Base-by-base conservation (phyloP, 2,797 vertebrate genomes). In the Trematomus bernacchii region DNA sequence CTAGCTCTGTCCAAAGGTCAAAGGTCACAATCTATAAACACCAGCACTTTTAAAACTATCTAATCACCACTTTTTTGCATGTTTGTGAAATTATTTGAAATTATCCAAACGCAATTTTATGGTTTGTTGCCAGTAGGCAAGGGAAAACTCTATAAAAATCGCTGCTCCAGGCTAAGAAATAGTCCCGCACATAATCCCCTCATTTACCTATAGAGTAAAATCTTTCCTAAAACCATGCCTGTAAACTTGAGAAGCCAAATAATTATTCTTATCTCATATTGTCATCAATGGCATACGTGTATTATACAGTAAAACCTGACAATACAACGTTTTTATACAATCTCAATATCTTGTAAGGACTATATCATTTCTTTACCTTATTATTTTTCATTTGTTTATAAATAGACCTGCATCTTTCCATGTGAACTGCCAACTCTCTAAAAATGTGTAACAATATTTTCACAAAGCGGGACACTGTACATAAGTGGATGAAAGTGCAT, bases 401-500 rank as follows among this genome's bases (percentile, higher is more conserved):
- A 43, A 60, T 62, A 73, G 14, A 51, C 53, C 27, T 43, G 44
- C 21, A 62, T 79, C 30, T 65, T 67, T 11, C 23, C 44, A 30
- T 62, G 63, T 82, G 43, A 23, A 27, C 21, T 59, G n/a, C 57
- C 27, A 59, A 16, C 47, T 65, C 66, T 61, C 6, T 58, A 3
- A 46, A 60, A 61, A 70, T 73, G 62, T 78, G 62, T 72, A 88
- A 80, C 76, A 68, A 19, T 2, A 42, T 79, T 75, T 80, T 70
- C 47, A 80, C 54, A 64, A 7, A 51, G 63, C 44, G 59, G 73
- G 71, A 70, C 54, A 46, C 27, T 71, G 69, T 51, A 66, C 6
- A 7, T 76, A 74, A 84, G 77, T 80, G 80, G 85, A 86, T 85
- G 71, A 86, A 80, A 90, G 81, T 63, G 47, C 79, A 73, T 78